A percentile compares a stretch with the other conserved stretches of the same genome.
These are phyloP conservation scores for Mus pahari DNA, from an alignment of 2,113 vertebrate genomes.

Conservation along the genomic window DNA sequence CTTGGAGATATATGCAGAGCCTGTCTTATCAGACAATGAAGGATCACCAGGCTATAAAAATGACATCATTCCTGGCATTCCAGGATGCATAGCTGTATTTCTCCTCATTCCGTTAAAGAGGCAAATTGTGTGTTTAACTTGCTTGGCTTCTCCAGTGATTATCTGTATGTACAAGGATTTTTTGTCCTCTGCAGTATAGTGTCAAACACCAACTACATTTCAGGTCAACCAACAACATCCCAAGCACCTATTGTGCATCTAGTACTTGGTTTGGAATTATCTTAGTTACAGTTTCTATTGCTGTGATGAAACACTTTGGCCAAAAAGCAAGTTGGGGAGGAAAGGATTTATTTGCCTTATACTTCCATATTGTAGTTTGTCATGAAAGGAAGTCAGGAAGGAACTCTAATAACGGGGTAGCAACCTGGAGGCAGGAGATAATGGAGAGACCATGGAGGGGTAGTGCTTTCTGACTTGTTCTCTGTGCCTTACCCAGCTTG, in stretches of 20 bases:
- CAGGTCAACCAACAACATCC: neutral
- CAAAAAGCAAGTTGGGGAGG: neutral
- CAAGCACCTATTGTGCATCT: neutral
- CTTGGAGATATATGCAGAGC: neutral
- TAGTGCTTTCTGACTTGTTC: neutral
- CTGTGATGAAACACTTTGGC: neutral
- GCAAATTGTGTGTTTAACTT: neutral
- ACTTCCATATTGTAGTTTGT: neutral
- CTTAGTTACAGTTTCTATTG: neutral
- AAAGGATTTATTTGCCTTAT: neutral
- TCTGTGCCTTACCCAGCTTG: neutral
- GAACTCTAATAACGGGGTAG: neutral
- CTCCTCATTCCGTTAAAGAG: neutral
- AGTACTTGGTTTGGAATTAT: neutral
- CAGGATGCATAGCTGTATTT: neutral
- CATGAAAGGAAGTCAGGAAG: neutral
- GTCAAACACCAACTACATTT: slow-evolving; percentile 14
- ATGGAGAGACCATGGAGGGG: neutral
- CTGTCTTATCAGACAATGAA: neutral
- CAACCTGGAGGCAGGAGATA: neutral
- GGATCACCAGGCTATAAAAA: neutral
- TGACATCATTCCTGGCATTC: neutral
- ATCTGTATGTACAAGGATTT: neutral
- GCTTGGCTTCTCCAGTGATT: neutral
- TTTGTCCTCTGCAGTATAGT: neutral